These are phyloP conservation scores for Columba guinea DNA, from an alignment of 2,797 vertebrate species.

Conservation along the genomic window DNA sequence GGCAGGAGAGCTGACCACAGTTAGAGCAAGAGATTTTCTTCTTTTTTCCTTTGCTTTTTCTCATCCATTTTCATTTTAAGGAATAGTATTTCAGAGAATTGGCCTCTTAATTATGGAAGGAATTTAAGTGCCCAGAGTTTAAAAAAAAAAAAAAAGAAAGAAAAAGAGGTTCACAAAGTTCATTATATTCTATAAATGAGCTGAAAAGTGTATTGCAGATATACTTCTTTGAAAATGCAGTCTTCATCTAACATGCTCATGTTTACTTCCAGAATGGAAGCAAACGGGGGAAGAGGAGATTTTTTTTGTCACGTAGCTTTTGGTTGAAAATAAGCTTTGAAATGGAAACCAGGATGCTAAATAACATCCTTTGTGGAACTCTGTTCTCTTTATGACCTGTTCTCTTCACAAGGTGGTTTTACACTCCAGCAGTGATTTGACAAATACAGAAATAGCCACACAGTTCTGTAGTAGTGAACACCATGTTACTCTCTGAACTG, in stretches of 20 bases:
- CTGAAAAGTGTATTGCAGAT: not conserved
- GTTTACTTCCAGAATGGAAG: not conserved
- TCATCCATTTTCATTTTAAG: not conserved
- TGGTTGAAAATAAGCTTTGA: not conserved
- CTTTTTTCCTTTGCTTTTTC: not conserved
- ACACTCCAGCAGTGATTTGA: not conserved
- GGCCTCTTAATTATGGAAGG: not conserved
- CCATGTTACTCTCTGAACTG: not conserved
- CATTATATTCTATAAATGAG: not conserved
- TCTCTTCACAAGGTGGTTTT: not conserved
- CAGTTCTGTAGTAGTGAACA: not conserved
- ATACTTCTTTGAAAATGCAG: accelerated
- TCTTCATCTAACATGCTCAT: not conserved
- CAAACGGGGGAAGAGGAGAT: not conserved
- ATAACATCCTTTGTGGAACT: not conserved
- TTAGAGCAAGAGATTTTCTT: not conserved
- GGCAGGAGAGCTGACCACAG: not conserved
- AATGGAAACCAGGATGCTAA: not conserved
- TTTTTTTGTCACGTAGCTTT: not conserved
- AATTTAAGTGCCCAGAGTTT: not conserved
- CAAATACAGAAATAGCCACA: not conserved
- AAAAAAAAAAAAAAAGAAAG: too few species aligned
- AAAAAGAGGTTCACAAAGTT: not conserved
- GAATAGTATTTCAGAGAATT: not conserved
- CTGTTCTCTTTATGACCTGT: not conserved